Evolutionary conservation across 2,888 invertebrate species (phyloP), one percentile per base, ranked within the genome.

Genomic region (Thecophora atra): DNA sequence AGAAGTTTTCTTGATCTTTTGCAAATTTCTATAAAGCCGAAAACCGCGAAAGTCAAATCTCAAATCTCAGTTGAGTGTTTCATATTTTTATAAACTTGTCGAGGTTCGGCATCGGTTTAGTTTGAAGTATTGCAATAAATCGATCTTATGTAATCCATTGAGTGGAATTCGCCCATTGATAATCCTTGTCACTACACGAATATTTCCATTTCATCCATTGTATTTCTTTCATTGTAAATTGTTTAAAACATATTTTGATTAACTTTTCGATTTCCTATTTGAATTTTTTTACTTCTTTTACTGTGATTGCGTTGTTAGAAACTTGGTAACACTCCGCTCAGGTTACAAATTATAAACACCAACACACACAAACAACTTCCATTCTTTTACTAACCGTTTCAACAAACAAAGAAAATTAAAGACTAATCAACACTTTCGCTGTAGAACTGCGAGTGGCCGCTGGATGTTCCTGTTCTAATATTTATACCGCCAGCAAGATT

Each of bases 381-480:
- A 72, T 44, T 65, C 3, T 26, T 47, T 51, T 78, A 85, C 84
- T 80, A 81, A 84, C 84, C 84, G 83, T 84, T 83, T 70, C 54
- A 62, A 70, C 63, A 70, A 70, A 70, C 78, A 79, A 79, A 81
- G 80, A 81, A 83, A 82, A 81, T 76, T 83, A 80, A 79, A 82
- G 81, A 81, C 82, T 79, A 81, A 85, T 79, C 86, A 85, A 85
- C 86, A 86, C 86, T 86, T 86, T 86, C 85, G 85, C 86, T 85
- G 81, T 83, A 84, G 86, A 86, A 86, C 86, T 86, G 86, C 86
- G 86, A 86, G 87, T 86, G 86, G 75, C 80, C 83, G 81, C 87
- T 85, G 85, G 86, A 86, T 79, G 80, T 80, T 75, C 77, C 73
- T 82, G 83, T 80, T 82, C 86, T 84, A 86, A 83, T 86, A 86